Percentiles rank a stretch among this genome's conserved stretches.
phyloP scores from a whole-genome alignment of 2,797 vertebrate species.

The Eremophila alpestris region DNA sequence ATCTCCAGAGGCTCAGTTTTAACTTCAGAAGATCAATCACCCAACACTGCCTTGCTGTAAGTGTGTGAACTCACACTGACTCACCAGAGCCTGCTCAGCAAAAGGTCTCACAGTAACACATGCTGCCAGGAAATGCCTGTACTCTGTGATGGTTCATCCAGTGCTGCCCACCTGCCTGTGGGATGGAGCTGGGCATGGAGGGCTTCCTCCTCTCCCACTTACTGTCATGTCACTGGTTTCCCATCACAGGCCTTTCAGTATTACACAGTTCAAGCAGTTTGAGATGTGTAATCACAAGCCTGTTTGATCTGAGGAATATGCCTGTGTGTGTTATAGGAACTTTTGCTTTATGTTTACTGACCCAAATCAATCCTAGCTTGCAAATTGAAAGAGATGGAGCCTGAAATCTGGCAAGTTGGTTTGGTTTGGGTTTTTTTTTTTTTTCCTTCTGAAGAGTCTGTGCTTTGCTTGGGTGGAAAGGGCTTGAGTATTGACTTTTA shows the following conservation, averaged over 20 bases:
- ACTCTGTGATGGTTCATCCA: neutral
- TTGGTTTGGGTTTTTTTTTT: neutral
- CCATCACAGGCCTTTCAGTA: conserved; percentile 34
- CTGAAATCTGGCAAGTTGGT: neutral
- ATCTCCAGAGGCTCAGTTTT: neutral
- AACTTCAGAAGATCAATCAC: neutral
- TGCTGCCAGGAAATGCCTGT: conserved; percentile 27
- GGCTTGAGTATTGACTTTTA: neutral
- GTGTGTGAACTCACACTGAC: neutral
- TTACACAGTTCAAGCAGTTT: neutral
- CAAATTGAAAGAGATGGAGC: conserved; percentile 21
- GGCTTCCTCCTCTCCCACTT: neutral
- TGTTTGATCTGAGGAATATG: neutral
- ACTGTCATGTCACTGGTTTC: conserved; percentile 21
- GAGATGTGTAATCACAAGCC: neutral
- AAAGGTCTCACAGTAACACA: neutral
- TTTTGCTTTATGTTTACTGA: neutral
- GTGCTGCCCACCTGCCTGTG: conserved; percentile 10
- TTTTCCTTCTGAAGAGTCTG: neutral
- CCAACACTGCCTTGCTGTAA: neutral
- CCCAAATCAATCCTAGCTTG: conserved; percentile 24
- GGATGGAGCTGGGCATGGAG: neutral
- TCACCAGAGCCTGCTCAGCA: neutral
- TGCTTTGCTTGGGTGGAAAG: neutral
- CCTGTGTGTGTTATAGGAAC: neutral